phyloP scores from a whole-genome alignment of 1,140 invertebrate genomes.

The Pseudomyrmex flavicornis region DNA sequence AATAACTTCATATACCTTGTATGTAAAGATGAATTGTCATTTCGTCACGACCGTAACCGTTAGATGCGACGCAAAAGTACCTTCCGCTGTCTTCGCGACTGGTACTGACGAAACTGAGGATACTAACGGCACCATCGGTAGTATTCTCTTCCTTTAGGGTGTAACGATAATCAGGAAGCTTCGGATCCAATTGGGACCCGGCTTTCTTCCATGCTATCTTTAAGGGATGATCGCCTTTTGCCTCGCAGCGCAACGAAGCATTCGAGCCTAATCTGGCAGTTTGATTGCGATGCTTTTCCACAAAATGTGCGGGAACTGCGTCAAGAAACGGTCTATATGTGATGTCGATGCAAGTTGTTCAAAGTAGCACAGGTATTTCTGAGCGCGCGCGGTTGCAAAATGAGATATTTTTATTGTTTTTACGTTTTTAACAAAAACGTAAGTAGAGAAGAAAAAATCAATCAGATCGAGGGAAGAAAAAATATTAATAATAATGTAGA shows the following conservation, averaged over 20 bases:
- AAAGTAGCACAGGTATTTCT: not conserved
- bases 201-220: conserved; percentile 91
- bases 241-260: conserved; percentile 93
- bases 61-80: conserved; percentile 94
- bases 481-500: conserved; percentile 14
- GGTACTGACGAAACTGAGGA: conserved; percentile 93
- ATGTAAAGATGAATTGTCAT: conserved; percentile 96
- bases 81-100: conserved; percentile 95
- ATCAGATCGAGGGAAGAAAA: no score
- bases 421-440: no score
- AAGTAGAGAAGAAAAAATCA: no score
- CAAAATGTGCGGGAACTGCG: conserved; percentile 93
- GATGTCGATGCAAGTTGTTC: not conserved
- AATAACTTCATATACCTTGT: conserved; percentile 88
- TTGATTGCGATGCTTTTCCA: conserved; percentile 88
- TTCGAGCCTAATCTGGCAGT: conserved; percentile 88
- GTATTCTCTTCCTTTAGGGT: conserved; percentile 82
- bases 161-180: conserved; percentile 83
- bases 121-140: conserved; percentile 91
- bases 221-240: conserved; percentile 94
- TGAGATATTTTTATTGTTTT: no score
- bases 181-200: conserved; percentile 81
- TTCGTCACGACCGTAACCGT: conserved; percentile 95
- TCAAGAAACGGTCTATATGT: not conserved
- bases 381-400: not conserved